phyloP scores from a whole-genome alignment of 2,888 invertebrate genomes.

The Philopedon plagiatum region DNA sequence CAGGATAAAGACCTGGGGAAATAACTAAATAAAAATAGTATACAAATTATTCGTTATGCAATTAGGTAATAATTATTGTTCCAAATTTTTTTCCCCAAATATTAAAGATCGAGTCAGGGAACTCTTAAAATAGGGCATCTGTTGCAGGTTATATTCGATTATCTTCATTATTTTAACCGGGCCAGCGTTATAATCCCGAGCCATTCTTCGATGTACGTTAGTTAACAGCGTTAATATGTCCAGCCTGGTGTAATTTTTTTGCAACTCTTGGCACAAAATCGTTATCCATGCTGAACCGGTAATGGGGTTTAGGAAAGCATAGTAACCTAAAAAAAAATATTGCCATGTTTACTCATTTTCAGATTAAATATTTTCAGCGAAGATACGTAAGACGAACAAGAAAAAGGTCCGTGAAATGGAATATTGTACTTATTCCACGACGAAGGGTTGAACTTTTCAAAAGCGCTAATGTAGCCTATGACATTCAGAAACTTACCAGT shows the following conservation, averaged over 20 bases:
- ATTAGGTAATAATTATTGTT: too few relatives aligned
- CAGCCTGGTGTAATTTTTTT: slow-evolving; percentile 78
- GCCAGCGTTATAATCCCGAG: slow-evolving; percentile 73
- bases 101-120: slow-evolving; percentile 84
- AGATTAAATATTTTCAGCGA: too few relatives aligned
- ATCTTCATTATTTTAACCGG: slow-evolving; percentile 84
- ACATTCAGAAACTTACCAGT: too few relatives aligned
- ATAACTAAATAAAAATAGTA: too few relatives aligned
- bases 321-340: slow-evolving; percentile 64
- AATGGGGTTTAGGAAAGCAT: slow-evolving; percentile 40
- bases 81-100: slow-evolving; percentile 21
- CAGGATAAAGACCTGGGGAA: too few relatives aligned
- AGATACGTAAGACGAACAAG: too few relatives aligned
- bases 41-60: too few relatives aligned
- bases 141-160: slow-evolving; percentile 87
- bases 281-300: slow-evolving; percentile 22
- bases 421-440: too few relatives aligned
- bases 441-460: too few relatives aligned
- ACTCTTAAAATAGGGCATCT: slow-evolving; percentile 91
- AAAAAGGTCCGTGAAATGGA: too few relatives aligned
- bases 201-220: slow-evolving; percentile 86
- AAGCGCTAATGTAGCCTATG: too few relatives aligned
- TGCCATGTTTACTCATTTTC: too few relatives aligned
- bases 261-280: slow-evolving; percentile 81
- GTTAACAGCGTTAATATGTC: slow-evolving; percentile 90